Percentiles rank a stretch among this genome's conserved stretches.
Conservation (phyloP, 2,797 vertebrate genomes). For the Spinus olivaceus region DNA sequence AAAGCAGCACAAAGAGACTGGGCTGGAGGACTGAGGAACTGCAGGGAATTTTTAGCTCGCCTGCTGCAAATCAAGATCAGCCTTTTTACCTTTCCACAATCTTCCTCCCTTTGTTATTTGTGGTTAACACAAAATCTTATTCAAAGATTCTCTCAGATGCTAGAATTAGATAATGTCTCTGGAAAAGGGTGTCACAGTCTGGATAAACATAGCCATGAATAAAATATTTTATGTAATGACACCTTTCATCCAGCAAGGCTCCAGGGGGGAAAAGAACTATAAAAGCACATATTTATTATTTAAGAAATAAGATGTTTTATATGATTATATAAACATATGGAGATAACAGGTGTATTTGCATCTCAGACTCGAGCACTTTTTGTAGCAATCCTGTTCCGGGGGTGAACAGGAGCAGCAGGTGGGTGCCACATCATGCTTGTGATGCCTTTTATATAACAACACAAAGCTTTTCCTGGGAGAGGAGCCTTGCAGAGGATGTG, state of each 20-base stretch:
- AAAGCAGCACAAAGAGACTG: background rate
- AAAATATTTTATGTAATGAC: background rate
- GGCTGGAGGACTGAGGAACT: background rate
- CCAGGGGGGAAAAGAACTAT: background rate
- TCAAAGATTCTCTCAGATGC: background rate
- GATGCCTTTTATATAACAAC: background rate
- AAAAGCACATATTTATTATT: background rate
- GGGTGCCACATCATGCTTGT: rapidly evolving
- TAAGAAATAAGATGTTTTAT: background rate
- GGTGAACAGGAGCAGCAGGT: background rate
- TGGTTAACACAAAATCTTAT: background rate
- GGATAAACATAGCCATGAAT: background rate
- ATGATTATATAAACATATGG: background rate
- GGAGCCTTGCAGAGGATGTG: rapidly evolving
- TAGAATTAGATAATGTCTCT: conserved; percentile 3
- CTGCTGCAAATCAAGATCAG: conserved; percentile 21
- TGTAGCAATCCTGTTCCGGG: background rate
- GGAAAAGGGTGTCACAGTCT: background rate
- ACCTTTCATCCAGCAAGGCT: background rate
- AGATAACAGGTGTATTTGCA: background rate
- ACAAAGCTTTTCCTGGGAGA: background rate
- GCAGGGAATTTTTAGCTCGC: background rate
- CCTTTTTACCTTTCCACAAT: conserved; percentile 22
- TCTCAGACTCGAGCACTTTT: background rate
- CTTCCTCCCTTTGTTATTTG: conserved; percentile 16